Percentiles rank a stretch among this genome's conserved stretches.
These are phyloP conservation scores for Echeneis naucrates DNA, from an alignment of 2,797 vertebrate genomes.

Conservation along the genomic window DNA sequence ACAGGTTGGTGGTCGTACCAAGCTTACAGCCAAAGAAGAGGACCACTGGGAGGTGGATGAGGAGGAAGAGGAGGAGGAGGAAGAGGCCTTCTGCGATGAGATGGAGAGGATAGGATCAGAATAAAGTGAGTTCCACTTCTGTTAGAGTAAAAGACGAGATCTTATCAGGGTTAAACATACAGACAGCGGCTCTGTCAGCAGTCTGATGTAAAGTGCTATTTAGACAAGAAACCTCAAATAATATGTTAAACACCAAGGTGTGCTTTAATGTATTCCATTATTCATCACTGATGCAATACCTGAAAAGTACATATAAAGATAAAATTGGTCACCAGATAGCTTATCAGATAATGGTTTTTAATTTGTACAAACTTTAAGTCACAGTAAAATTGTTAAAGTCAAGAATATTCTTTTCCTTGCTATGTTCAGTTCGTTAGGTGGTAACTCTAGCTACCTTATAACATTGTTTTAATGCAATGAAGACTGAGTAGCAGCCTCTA, in stretches of 20 bases:
- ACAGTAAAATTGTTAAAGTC: too few relatives aligned
- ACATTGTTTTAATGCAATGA: not conserved
- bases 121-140: slow-evolving; percentile 73
- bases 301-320: not conserved
- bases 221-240: not conserved
- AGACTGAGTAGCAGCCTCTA: not conserved
- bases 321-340: not conserved
- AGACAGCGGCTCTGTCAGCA: not conserved
- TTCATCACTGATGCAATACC: not conserved
- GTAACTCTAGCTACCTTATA: not conserved
- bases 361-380: not conserved
- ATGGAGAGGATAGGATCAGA: slow-evolving; percentile 69
- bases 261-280: not conserved
- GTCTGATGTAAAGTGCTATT: not conserved
- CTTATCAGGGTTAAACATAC: slow-evolving; percentile 35
- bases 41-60: slow-evolving; percentile 83
- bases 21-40: slow-evolving; percentile 78
- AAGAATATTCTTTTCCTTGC: too few relatives aligned
- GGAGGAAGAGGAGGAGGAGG: slow-evolving; percentile 74
- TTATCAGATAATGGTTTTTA: not conserved
- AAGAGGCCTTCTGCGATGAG: slow-evolving; percentile 79
- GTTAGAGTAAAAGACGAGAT: slow-evolving; percentile 43
- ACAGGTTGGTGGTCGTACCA: slow-evolving; percentile 75
- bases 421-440: not conserved
- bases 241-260: not conserved